phyloP scores from a whole-genome alignment of 53 echinoderm and acorn worm genomes.

The Holothuria scabra region DNA sequence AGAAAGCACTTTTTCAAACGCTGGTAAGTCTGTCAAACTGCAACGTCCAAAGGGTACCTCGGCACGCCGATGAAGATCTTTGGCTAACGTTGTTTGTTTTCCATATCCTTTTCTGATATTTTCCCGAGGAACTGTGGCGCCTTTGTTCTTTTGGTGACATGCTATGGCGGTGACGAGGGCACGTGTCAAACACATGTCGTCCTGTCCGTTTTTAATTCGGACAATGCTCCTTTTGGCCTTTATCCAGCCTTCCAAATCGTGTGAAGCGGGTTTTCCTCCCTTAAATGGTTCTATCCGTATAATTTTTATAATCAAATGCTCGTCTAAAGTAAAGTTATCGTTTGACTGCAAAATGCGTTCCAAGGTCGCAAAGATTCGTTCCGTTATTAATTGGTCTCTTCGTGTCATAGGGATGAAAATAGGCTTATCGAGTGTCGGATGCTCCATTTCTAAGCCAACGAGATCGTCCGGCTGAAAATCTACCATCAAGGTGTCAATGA shows the following conservation, averaged over 20 bases:
- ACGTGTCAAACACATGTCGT: slow-evolving; percentile 11
- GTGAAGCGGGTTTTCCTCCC: background rate
- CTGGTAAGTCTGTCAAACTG: background rate
- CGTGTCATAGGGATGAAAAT: slow-evolving; percentile 5
- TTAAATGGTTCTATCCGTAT: background rate
- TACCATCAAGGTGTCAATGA: no score
- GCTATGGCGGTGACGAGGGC: slow-evolving; percentile 14
- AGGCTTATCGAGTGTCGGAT: background rate
- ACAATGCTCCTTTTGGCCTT: background rate
- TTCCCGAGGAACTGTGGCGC: background rate
- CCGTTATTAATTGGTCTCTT: slow-evolving; percentile 2
- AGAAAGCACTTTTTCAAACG: background rate
- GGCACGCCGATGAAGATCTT: background rate
- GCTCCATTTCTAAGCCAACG: slow-evolving; percentile 20
- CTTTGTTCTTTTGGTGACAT: background rate
- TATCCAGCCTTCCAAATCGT: no score
- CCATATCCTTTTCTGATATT: slow-evolving; percentile 2
- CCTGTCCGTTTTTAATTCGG: background rate
- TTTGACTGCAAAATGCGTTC: slow-evolving; percentile 12
- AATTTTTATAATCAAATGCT: background rate
- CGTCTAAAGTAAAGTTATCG: slow-evolving; percentile 5
- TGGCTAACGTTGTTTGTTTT: slow-evolving; percentile 20
- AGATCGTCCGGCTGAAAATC: no score
- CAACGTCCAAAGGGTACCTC: background rate
- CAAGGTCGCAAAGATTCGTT: slow-evolving; percentile 2